Base-by-base conservation (phyloP, 1,140 invertebrate genomes). In the Cataglyphis hispanica region DNA sequence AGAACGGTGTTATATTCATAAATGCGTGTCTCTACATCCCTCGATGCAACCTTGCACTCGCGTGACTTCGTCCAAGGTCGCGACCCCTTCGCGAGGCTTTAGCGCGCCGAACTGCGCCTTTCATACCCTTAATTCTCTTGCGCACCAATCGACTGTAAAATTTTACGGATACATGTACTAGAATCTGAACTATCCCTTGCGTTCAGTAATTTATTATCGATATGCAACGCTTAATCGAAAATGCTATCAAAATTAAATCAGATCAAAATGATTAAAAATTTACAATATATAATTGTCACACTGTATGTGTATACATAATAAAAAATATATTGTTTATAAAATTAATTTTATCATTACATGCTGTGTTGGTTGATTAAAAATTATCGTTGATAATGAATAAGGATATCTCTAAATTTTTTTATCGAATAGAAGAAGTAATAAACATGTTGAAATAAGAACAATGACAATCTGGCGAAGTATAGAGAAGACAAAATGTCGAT, bases 61-160 rank as follows among this genome's bases (percentile, higher is more conserved):
- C 84, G 84, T 85, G 84, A 80, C 84, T 85, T 85, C 63, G 56
- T 31, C 37, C 84, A 85, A 85, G 84, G 75, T 37, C 75, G 50
- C 75, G 84, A 76, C 70, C 43, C 40, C 58, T 72, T 8, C 34
- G 58, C 25, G 70, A 78, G 70, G 66, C 61, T 66, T 40, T 25
- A 66, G 22, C 19, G 16, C 22, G 40, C n/a, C n/a, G 10, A 43
- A 60, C 74, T 78, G 63, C n/a, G n/a, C n/a, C 63, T 34, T 43
- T 43, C 60, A 58, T 64, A 74, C 67, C 40, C 53, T 83, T 84
- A 84, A 84, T 84, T 77, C 34, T 53, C 61, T 50, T 53, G 46
- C 72, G 43, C 43, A 77, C 40, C 81, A 66, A 83, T 83, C 78
- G 67, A 27, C 78, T 43, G 78, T 83, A 27, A 83, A 56, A 74